Evolutionary conservation across 2,888 invertebrate species (phyloP), one percentile per base, ranked within the genome.

Genomic region (Fragum fragum): DNA sequence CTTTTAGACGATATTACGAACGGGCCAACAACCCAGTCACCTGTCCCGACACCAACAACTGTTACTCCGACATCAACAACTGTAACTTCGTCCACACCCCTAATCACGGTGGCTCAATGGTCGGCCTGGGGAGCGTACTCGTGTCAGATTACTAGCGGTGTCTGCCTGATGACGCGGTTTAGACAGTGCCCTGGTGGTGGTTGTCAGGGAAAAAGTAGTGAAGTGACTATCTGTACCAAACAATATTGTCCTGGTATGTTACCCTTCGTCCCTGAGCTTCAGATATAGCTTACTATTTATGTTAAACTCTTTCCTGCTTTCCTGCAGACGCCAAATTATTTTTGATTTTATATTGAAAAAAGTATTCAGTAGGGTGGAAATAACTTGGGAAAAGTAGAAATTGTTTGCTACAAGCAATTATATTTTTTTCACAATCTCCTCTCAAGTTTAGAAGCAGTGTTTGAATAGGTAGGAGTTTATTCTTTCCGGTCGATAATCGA

Each of bases 61-160:
- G 3, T 23, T 21, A 1, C 23, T 7, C 9, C 3, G 23, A 26
- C 57, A 3, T 23, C 57, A 57, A 14, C 57, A n/a, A 7, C 47
- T 16, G 2, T 3, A 47, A 9, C 47, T 2, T 3, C 47, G n/a
- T 47, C 47, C 14, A 47, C 47, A 57, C 1, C 57, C 16, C 21
- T 9, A 1, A 26, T n/a, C 21, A 42, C 42, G 1, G 6, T 16
- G 21, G 11, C 29, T 1, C 28, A 39, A 18, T 78, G 77, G 77
- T 68, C 72, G 26, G 21, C 61, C 28, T 78, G 77, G 77, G 77
- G 68, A 16, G 7, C 21, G 1, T 78, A 66, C 55, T 7, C 11
- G 1, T 78, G 77, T 57, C 47, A 55, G 18, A 7, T 28, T 0
- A 21, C n/a, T 7, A 16, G 32, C 2, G 69, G 21, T 9, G 53